These are phyloP conservation scores for Rhineura floridana DNA, from an alignment of 2,113 vertebrate species.

Conservation along the genomic window DNA sequence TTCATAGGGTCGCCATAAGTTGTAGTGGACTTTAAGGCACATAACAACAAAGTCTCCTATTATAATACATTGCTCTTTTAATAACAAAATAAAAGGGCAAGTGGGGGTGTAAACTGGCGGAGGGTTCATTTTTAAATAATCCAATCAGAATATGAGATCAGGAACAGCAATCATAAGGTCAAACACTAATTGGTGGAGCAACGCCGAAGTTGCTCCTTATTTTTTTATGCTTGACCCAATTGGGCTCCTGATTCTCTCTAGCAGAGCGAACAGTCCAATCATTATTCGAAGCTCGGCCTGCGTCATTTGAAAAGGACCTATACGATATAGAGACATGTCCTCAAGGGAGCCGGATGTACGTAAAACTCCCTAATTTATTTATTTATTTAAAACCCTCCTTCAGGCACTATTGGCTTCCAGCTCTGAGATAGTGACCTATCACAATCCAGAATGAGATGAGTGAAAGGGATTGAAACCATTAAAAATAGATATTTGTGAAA, in stretches of 20 bases:
- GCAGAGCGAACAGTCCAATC: background rate
- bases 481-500: background rate
- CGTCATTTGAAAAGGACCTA: background rate
- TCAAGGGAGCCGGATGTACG: background rate
- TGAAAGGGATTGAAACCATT: background rate
- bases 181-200: background rate
- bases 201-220: rapidly evolving
- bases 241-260: no score
- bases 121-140: background rate
- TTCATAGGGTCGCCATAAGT: no score
- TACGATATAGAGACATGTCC: background rate
- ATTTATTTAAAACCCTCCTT: no score
- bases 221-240: background rate
- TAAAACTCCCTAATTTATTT: background rate
- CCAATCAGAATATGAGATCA: background rate
- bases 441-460: background rate
- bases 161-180: rapidly evolving
- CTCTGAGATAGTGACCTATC: background rate
- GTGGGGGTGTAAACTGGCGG: no score
- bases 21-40: no score
- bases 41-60: no score
- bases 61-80: no score
- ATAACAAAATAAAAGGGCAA: background rate
- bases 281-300: background rate
- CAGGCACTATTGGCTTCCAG: background rate